Evolutionary conservation across 1,140 invertebrate species (phyloP).

Genomic region (Prorops nasuta): DNA sequence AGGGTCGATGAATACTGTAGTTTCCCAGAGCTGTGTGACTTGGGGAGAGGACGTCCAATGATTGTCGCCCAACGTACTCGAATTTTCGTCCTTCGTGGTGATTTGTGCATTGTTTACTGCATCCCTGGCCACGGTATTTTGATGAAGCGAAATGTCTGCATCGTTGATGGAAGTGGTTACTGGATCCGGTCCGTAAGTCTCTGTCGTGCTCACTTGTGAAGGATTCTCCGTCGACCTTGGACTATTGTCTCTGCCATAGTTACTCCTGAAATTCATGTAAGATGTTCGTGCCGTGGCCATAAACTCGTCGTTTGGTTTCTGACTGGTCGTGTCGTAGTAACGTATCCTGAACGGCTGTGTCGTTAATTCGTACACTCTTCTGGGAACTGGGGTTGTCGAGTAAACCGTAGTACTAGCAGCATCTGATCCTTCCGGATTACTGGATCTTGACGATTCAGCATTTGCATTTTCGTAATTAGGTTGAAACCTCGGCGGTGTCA

Average conservation of each 20-base stretch:
- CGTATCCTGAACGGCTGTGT: conserved; percentile 37
- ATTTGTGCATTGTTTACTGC: not conserved
- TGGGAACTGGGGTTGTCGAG: conserved; percentile 4
- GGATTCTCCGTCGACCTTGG: conserved; percentile 8
- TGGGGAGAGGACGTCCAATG: conserved; percentile 60
- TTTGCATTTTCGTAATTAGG: conserved; percentile 19
- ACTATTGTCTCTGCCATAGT: conserved; percentile 15
- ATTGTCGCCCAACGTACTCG: conserved; percentile 29
- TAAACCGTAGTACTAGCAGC: not conserved
- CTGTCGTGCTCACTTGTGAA: not conserved
- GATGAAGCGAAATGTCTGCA: conserved; percentile 2
- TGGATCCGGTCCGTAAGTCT: conserved; percentile 1
- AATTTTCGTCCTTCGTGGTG: not conserved
- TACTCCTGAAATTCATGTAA: conserved; percentile 34
- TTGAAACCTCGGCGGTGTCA: conserved; percentile 32
- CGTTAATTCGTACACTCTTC: conserved; percentile 20
- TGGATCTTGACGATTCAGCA: conserved; percentile 6
- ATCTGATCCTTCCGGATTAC: not conserved
- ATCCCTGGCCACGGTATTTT: not conserved
- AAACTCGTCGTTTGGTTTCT: conserved; percentile 24
- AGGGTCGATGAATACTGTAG: conserved; percentile 68
- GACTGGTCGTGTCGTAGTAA: conserved; percentile 35
- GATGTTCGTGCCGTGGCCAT: conserved; percentile 37
- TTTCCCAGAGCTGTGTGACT: conserved; percentile 63
- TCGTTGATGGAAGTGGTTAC: conserved; percentile 9